phyloP scores from a whole-genome alignment of 1,140 invertebrate genomes.

The Pissodes strobi region DNA sequence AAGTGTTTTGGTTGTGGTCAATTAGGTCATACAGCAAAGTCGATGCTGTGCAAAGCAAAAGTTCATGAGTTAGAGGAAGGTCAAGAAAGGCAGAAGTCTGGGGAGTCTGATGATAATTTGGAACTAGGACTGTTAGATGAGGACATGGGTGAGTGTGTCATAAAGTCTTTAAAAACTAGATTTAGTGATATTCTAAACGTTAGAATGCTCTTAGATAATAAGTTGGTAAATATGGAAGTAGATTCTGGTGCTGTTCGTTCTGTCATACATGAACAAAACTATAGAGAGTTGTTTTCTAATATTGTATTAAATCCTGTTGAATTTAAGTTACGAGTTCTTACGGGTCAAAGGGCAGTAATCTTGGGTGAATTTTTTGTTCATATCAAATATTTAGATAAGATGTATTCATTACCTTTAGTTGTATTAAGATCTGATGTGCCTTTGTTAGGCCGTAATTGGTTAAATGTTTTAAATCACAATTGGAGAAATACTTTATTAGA shows the following conservation, averaged over 20 bases:
- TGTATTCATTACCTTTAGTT: background rate
- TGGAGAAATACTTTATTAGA: too few relatives aligned
- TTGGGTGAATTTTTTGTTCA: background rate
- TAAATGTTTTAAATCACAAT: too few relatives aligned
- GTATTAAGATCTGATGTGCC: background rate
- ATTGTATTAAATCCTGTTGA: background rate
- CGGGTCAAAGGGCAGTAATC: background rate
- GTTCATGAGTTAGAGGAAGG: background rate
- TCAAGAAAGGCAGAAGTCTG: background rate
- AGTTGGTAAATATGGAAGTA: background rate
- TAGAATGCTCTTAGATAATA: background rate
- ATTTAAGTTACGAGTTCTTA: conserved; percentile 1
- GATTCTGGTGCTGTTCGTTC: too few relatives aligned
- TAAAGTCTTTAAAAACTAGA: background rate
- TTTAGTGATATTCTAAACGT: background rate
- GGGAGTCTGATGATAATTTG: too few relatives aligned
- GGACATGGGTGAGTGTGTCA: background rate
- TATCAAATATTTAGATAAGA: background rate
- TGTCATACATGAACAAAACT: background rate
- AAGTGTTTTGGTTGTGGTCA: background rate
- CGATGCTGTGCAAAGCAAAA: background rate
- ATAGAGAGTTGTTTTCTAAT: background rate
- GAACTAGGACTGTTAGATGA: background rate
- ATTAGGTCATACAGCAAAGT: background rate
- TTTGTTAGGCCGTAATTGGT: too few relatives aligned